A percentile compares a stretch with the other conserved stretches of the same genome.
Evolutionary conservation across 1,140 invertebrate genomes (phyloP).

Genomic region (Luehdorfia chinensis): DNA sequence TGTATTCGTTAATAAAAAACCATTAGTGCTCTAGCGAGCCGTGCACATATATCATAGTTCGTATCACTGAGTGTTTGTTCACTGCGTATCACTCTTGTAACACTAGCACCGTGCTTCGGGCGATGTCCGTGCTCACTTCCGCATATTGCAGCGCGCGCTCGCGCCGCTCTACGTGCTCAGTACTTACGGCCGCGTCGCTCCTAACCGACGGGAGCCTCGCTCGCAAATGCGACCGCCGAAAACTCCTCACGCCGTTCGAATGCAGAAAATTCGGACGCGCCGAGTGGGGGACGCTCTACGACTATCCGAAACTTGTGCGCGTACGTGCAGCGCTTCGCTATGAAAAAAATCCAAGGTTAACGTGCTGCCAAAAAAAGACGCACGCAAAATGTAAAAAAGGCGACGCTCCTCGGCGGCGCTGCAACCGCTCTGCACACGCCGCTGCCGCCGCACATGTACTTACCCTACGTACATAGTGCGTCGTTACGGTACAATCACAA

Average conservation of each 20-base stretch:
- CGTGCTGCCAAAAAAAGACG: constrained; percentile 75
- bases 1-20: constrained; percentile 51
- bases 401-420: constrained; percentile 60
- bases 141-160: constrained; percentile 65
- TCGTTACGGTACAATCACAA: too few relatives aligned
- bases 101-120: constrained; percentile 56
- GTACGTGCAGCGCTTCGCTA: constrained; percentile 73
- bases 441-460: constrained; percentile 18
- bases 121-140: constrained; percentile 65
- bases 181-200: constrained; percentile 40
- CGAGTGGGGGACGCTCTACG: constrained; percentile 74
- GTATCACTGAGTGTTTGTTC: constrained; percentile 63
- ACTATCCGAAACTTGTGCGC: constrained; percentile 72
- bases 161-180: constrained; percentile 37
- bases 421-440: constrained; percentile 61
- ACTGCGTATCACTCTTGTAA: constrained; percentile 60
- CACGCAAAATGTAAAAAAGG: constrained; percentile 71
- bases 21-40: constrained; percentile 55
- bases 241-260: constrained; percentile 66
- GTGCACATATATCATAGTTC: constrained; percentile 70
- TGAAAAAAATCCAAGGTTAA: constrained; percentile 75
- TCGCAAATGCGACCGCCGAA: constrained; percentile 74
- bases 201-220: constrained; percentile 61
- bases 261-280: constrained; percentile 74
- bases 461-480: constrained; percentile 1